A percentile compares a stretch with the other conserved stretches of the same genome.
These are phyloP conservation scores for Cryptocephalus moraei DNA, from an alignment of 2,888 invertebrate species.

Conservation along the genomic window DNA sequence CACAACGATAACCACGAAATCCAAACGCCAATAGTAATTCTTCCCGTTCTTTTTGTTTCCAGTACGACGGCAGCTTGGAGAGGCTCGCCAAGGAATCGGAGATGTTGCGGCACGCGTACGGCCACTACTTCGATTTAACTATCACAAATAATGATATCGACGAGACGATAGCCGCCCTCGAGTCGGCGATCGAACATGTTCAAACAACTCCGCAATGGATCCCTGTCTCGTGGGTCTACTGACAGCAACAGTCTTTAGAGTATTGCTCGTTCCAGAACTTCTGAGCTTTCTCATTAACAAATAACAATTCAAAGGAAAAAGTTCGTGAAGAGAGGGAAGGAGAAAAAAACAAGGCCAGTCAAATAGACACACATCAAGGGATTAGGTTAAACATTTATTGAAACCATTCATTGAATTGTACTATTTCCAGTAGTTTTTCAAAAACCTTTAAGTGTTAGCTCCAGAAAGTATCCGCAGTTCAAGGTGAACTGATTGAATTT, in stretches of 20 bases:
- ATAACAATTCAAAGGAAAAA: no score
- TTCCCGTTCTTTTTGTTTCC: constrained; percentile 35
- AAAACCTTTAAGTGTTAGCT: no score
- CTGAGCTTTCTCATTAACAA: constrained; percentile 9
- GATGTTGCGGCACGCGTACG: constrained; percentile 91
- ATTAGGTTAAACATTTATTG: not conserved
- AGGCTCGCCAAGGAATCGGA: constrained; percentile 94
- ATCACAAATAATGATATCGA: constrained; percentile 99
- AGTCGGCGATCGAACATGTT: constrained; percentile 82
- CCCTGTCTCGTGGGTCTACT: constrained; percentile 96
- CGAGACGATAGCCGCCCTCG: constrained; percentile 89
- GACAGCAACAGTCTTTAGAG: constrained; percentile 46
- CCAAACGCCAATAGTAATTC: not conserved
- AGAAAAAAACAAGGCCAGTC: not conserved
- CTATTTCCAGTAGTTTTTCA: no score
- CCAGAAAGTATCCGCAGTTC: no score
- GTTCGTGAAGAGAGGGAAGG: no score
- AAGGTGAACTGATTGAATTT: no score
- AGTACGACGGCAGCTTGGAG: constrained; percentile 98
- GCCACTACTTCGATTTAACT: constrained; percentile 96
- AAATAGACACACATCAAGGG: not conserved
- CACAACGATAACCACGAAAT: no score
- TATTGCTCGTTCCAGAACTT: constrained; percentile 29
- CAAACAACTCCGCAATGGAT: constrained; percentile 94
- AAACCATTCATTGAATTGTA: not conserved